A percentile compares a stretch with the other conserved stretches of the same genome.
Conservation (phyloP, 2,797 vertebrate species). For the Lutjanus campechanus region DNA sequence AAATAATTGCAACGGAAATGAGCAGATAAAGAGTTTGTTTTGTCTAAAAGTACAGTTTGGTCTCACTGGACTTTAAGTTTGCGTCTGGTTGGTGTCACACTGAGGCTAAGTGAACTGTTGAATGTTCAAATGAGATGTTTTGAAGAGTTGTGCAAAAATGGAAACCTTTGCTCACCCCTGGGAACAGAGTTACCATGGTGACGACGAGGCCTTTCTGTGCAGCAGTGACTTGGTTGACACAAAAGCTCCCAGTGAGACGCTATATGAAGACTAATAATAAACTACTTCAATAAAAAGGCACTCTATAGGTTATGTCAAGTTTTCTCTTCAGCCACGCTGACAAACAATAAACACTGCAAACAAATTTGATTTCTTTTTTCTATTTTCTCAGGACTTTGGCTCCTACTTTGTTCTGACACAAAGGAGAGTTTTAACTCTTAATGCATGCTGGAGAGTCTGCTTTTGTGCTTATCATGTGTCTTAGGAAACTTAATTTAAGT, state of each 20-base stretch:
- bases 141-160: conserved; percentile 24
- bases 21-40: neutral
- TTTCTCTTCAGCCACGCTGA: neutral
- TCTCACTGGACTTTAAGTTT: neutral
- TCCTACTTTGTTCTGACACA: too few relatives aligned
- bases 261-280: conserved; percentile 17
- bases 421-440: too few relatives aligned
- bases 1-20: neutral
- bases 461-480: too few relatives aligned
- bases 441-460: too few relatives aligned
- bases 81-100: neutral
- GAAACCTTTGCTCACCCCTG: conserved; percentile 24
- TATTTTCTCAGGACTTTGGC: too few relatives aligned
- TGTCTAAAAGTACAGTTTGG: neutral
- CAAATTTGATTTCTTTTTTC: too few relatives aligned
- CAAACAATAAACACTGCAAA: too few relatives aligned
- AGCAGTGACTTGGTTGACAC: conserved; percentile 11
- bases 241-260: conserved; percentile 10
- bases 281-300: neutral
- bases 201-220: conserved; percentile 25
- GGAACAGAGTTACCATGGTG: conserved; percentile 50
- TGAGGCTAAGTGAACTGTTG: conserved; percentile 8
- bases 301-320: neutral
- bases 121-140: conserved; percentile 24
- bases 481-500: too few relatives aligned